Evolutionary conservation across 2,797 vertebrate genomes (phyloP), one percentile per base, ranked within the genome.

Genomic region (Danio albolineatus): DNA sequence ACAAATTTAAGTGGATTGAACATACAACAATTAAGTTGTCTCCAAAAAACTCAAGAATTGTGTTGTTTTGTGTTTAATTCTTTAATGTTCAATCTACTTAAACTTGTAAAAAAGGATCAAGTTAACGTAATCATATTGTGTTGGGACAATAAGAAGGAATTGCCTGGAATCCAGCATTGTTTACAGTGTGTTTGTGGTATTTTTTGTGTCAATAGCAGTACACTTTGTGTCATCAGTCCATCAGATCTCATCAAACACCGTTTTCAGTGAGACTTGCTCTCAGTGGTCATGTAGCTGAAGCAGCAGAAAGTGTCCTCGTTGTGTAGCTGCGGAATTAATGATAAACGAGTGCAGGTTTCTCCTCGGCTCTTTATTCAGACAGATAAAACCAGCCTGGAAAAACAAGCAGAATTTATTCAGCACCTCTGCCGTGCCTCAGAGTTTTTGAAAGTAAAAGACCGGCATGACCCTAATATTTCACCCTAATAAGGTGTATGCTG

Each of bases 341-440:
- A 71, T 84, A 82, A 84, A 77, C 39, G 56, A 44, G 66, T 14
- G 46, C 61, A 75, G 81, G 41, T 59, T 81, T 79, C 64, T 84
- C 83, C 83, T 75, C 69, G 80, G 73, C 84, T 81, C 84, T 85
- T 88, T 69, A 83, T 83, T 85, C 83, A 41, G 61, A 66, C 65
- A 88, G 86, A 86, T 83, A 81, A 83, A 82, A 46, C 14, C 80
- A 83, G 86, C 80, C 78, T 84, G 86, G 83, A 81, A 80, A 86
- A 81, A 75, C 74, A 79, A 46, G 16, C 46, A 85, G 86, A 88
- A 90, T 91, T 79, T 89, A 90, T 89, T 85, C 82, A 85, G 85
- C 53, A 44, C 81, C 72, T 84, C 84, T 85, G 78, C 61, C 6
- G 1, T 61, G 57, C 7, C 17, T 76, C 51, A 60, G 43, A 60